phyloP scores from a whole-genome alignment of 2,888 invertebrate genomes.

The Mamestra brassicae region DNA sequence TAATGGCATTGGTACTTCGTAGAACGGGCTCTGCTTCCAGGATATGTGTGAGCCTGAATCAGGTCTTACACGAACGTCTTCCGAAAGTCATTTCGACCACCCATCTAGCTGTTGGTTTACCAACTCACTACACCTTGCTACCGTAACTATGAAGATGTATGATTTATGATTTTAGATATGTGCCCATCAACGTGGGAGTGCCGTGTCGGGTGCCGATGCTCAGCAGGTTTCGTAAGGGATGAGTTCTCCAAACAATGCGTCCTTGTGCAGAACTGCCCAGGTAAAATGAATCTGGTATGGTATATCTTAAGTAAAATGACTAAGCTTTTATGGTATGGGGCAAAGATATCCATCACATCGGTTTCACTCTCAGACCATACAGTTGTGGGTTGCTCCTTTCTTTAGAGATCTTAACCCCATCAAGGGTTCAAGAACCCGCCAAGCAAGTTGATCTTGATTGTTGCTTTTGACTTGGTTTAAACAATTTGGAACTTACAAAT shows the following conservation, averaged over 20 bases:
- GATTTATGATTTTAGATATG: conserved; percentile 43
- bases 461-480: neutral
- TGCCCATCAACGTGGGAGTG: conserved; percentile 85
- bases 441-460: no score
- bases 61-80: neutral
- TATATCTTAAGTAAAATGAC: no score
- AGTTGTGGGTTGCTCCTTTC: no score
- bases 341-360: no score
- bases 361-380: no score
- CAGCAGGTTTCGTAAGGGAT: conserved; percentile 81
- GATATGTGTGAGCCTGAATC: neutral
- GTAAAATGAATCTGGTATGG: conserved; percentile 60
- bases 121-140: neutral
- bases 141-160: neutral
- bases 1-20: no score
- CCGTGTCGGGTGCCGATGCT: conserved; percentile 82
- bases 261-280: conserved; percentile 80
- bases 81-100: neutral
- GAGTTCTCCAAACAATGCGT: conserved; percentile 83
- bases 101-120: neutral
- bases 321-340: no score
- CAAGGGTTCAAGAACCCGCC: no score
- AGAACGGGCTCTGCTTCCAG: neutral
- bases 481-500: neutral
- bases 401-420: no score